Evolutionary conservation across 2,113 vertebrate genomes (phyloP), one percentile per base, ranked within the genome.

Genomic region (Natator depressus): DNA sequence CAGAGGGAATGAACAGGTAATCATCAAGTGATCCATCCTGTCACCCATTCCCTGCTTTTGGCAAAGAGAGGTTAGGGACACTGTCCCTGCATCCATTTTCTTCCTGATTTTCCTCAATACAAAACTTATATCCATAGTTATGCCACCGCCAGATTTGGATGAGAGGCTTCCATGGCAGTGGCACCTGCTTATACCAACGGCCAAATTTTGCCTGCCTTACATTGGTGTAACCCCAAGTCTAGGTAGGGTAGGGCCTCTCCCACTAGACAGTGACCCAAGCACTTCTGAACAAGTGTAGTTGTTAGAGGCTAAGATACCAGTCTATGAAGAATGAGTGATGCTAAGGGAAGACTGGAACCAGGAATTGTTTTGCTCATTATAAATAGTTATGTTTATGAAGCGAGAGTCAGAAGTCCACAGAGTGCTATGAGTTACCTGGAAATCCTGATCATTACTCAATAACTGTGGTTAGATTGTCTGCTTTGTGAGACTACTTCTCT

Each of bases 361-460:
- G 50, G 49, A 54, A 20, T 54, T 35, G 49, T 85, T 50, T 47
- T 85, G 50, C n/a, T 75, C 65, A 29, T 53, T 27, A 85, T 8
- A 54, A 65, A 75, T 19, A 19, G 50, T 85, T 75, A 46, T 4
- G 5, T 1, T 91, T 6, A 12, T 89, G 29, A 91, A 88, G 59
- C 81, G 29, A 55, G 47, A 47, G 10, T 65, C 59, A 86, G 20
- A 91, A 87, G 47, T 86, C 82, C 76, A 90, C 69, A 72, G 80
- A 88, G 80, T 84, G 8, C 14, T 87, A 69, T 85, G 72, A 87
- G 38, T 19, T 89, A 62, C 85, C 88, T 90, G 46, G 62, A 93
- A 94, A 89, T 19, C 38, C 12, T 93, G 87, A 85, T 6, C 85
- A 29, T 12, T 76, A 80, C 2, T 91, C 92, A 91, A 96, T 85